Evolutionary conservation across 2,113 vertebrate genomes (phyloP).

Genomic region (Anguilla japonica): DNA sequence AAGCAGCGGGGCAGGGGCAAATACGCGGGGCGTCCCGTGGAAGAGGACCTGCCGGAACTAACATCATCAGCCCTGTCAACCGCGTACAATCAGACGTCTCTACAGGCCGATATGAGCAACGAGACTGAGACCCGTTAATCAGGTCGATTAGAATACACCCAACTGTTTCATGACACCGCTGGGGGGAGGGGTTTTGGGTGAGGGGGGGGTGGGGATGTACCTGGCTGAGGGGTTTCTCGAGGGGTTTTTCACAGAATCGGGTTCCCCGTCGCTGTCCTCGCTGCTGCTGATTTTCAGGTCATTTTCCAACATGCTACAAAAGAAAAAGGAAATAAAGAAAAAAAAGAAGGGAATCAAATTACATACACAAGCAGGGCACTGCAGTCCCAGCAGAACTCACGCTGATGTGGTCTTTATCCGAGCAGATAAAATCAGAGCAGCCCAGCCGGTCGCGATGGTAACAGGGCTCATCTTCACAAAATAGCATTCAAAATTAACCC

Average conservation of each 20-base stretch:
- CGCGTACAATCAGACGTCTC: too few species aligned
- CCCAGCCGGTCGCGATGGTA: neutral
- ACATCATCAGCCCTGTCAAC: too few species aligned
- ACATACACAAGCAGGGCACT: neutral
- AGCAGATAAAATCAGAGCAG: neutral
- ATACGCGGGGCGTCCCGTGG: too few species aligned
- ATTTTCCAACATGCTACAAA: constrained; percentile 85
- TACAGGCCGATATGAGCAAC: too few species aligned
- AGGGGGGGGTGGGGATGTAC: constrained; percentile 47
- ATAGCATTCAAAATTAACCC: too few species aligned
- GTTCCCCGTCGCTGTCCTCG: constrained; percentile 96
- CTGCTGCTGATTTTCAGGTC: constrained; percentile 97
- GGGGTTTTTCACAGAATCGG: constrained; percentile 88
- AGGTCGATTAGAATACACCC: too few species aligned
- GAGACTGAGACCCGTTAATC: too few species aligned
- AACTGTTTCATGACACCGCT: too few species aligned
- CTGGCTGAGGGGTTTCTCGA: constrained; percentile 89
- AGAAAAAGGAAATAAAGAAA: constrained; percentile 37
- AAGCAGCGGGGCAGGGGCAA: too few species aligned
- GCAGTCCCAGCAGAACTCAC: neutral
- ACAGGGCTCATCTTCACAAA: neutral
- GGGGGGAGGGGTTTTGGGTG: too few species aligned
- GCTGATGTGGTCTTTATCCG: neutral
- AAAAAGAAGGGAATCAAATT: neutral
- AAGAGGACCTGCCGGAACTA: too few species aligned